These are phyloP conservation scores for Magallana gigas DNA, from an alignment of 1,140 invertebrate genomes.

Conservation along the genomic window DNA sequence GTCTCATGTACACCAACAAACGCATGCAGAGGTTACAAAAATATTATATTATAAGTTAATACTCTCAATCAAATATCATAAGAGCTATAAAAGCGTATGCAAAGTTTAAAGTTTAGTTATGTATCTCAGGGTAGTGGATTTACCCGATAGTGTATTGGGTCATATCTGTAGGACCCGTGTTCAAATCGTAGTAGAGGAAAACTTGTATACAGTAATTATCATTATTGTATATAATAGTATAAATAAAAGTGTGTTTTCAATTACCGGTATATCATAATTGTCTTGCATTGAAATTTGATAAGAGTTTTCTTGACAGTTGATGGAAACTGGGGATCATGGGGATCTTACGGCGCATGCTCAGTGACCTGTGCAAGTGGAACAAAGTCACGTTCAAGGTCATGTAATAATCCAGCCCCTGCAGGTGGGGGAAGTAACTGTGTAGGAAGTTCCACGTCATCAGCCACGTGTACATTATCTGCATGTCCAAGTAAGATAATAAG, in stretches of 20 bases:
- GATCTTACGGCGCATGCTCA: slow-evolving; percentile 63
- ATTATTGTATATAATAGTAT: not conserved
- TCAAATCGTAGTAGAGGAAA: no score
- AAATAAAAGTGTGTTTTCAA: no score
- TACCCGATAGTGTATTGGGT: no score
- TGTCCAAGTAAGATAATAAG: slow-evolving; percentile 45
- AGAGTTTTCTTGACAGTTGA: slow-evolving; percentile 61
- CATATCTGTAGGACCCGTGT: no score
- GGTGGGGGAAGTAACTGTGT: slow-evolving; percentile 58
- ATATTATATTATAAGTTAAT: no score
- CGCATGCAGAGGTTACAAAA: slow-evolving; percentile 48
- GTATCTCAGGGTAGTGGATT: no score
- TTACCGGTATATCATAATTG: no score
- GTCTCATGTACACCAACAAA: slow-evolving; percentile 51
- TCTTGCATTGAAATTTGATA: no score
- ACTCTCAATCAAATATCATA: no score
- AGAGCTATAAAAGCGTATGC: no score
- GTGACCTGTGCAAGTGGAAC: slow-evolving; percentile 66
- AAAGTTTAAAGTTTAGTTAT: no score
- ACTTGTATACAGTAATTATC: no score
- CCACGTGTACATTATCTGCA: slow-evolving; percentile 28
- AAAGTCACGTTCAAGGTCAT: slow-evolving; percentile 58
- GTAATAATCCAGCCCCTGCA: slow-evolving; percentile 63
- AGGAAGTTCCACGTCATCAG: not conserved
- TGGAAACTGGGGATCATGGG: slow-evolving; percentile 71